Conservation (phyloP, 2,888 invertebrate species). For the Metopia argyrocephala region DNA sequence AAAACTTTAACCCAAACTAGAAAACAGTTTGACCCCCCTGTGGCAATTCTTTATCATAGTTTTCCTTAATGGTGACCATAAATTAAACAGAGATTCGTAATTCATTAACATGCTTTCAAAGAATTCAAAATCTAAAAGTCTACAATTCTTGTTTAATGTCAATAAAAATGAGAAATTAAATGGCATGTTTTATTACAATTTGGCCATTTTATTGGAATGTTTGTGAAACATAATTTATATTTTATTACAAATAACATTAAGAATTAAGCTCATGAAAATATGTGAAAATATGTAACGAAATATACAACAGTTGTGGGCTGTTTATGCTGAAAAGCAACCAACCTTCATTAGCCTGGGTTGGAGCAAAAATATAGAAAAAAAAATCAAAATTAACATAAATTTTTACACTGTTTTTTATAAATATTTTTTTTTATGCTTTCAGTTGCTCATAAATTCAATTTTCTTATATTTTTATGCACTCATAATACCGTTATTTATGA, state of each 20-base stretch:
- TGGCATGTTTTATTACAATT: conserved; percentile 39
- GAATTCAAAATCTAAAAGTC: background rate
- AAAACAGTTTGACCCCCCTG: background rate
- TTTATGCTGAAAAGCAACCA: background rate
- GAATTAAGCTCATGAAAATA: conserved; percentile 38
- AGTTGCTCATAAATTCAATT: conserved; percentile 11
- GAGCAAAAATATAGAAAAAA: background rate
- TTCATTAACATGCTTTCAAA: conserved; percentile 27
- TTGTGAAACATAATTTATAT: conserved; percentile 50
- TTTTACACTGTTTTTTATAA: conserved; percentile 23
- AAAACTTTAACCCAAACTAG: background rate
- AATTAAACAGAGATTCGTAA: conserved; percentile 18
- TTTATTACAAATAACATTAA: conserved; percentile 37
- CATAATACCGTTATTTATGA: conserved; percentile 65
- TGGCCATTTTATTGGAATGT: conserved; percentile 1
- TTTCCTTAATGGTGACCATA: conserved; percentile 14
- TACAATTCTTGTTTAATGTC: conserved; percentile 23
- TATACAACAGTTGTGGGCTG: background rate
- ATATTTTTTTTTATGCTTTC: background rate
- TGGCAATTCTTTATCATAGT: background rate
- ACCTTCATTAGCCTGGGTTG: background rate
- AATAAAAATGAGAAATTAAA: conserved; percentile 35
- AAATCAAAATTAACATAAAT: conserved; percentile 49
- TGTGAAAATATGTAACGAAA: background rate
- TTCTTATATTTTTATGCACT: conserved; percentile 16